Evolutionary conservation across 1,140 invertebrate species (phyloP).

Genomic region (Halictus rubicundus): DNA sequence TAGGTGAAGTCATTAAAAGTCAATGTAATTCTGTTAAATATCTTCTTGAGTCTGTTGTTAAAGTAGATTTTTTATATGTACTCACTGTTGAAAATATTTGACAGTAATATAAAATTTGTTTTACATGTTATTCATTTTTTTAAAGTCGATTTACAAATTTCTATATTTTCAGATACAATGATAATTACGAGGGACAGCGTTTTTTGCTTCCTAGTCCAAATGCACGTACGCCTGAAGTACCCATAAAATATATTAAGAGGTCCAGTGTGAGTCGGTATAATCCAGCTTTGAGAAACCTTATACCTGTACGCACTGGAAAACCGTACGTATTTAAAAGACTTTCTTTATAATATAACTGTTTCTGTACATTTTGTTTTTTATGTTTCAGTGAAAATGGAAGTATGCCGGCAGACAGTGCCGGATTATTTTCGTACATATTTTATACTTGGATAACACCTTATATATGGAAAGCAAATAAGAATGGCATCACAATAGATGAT

Average conservation of each 20-base stretch:
- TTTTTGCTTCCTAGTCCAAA: conserved; percentile 57
- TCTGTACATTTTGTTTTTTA: neutral
- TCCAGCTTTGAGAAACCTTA: conserved; percentile 66
- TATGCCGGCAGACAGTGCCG: conserved; percentile 60
- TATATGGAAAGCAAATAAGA: conserved; percentile 82
- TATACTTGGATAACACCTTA: conserved; percentile 83
- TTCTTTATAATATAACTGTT: neutral
- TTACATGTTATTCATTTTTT: neutral
- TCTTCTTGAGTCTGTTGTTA: too few relatives aligned
- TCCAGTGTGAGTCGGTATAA: conserved; percentile 60
- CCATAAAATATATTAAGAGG: conserved; percentile 54
- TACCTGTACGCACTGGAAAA: conserved; percentile 60
- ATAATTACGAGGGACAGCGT: conserved; percentile 15
- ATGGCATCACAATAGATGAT: conserved; percentile 77
- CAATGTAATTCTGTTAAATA: too few relatives aligned
- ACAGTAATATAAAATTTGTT: too few relatives aligned
- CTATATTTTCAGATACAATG: conserved; percentile 20
- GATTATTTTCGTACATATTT: conserved; percentile 78
- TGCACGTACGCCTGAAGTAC: conserved; percentile 47
- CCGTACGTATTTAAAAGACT: conserved; percentile 55
- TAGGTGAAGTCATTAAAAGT: too few relatives aligned
- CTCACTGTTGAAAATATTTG: too few relatives aligned
- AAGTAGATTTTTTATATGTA: too few relatives aligned
- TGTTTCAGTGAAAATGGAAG: conserved; percentile 45
- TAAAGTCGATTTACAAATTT: neutral